These are phyloP conservation scores for Pachypeltis micranthus DNA, from an alignment of 1,140 invertebrate genomes.

Conservation along the genomic window DNA sequence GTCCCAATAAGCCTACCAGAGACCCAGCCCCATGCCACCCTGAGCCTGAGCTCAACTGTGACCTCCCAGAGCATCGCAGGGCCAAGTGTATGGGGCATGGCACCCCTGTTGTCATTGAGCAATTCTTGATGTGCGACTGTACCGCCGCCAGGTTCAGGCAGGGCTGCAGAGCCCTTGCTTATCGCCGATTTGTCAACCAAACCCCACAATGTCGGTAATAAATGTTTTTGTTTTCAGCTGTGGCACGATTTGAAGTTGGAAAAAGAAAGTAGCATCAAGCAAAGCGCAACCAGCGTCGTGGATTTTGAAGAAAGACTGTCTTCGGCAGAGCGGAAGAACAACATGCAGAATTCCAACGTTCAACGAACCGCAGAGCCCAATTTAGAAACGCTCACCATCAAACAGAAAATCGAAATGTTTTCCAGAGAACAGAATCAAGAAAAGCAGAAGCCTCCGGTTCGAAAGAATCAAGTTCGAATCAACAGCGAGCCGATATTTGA, in stretches of 20 bases:
- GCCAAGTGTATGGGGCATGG: too few relatives aligned
- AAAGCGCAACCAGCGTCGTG: conserved; percentile 19
- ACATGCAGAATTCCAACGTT: neutral
- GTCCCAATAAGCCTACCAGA: too few relatives aligned
- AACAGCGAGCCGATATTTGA: conserved; percentile 20
- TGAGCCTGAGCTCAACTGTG: too few relatives aligned
- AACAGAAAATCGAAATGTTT: conserved; percentile 26
- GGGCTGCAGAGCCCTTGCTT: too few relatives aligned
- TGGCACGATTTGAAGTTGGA: conserved; percentile 49
- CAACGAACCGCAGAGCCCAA: neutral
- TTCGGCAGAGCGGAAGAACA: neutral
- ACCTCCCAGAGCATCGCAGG: too few relatives aligned
- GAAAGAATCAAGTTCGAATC: conserved; percentile 17
- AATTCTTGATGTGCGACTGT: too few relatives aligned
- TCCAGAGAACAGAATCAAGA: conserved; percentile 20
- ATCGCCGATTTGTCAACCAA: too few relatives aligned
- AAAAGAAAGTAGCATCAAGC: conserved; percentile 26
- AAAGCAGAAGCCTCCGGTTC: conserved; percentile 12
- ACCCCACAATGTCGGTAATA: too few relatives aligned
- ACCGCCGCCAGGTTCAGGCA: too few relatives aligned
- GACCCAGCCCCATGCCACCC: too few relatives aligned
- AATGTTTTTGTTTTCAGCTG: conserved; percentile 41
- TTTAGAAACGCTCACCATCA: conserved; percentile 18
- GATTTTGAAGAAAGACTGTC: conserved; percentile 22
- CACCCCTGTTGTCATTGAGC: too few relatives aligned